phyloP scores from a whole-genome alignment of 2,113 vertebrate genomes.

The Indicator maculatus region DNA sequence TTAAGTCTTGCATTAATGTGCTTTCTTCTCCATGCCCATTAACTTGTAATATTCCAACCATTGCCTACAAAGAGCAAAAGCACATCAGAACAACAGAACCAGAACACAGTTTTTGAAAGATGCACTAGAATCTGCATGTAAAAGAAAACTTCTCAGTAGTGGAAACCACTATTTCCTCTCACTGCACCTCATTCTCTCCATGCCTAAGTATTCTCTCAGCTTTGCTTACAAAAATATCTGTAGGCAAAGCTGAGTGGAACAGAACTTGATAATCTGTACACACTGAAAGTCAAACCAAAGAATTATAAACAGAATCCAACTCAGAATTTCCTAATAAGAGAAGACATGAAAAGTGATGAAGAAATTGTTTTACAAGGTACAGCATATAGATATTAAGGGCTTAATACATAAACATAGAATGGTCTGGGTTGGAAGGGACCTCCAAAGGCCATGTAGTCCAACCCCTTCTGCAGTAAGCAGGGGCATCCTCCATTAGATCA shows the following conservation, averaged over 20 bases:
- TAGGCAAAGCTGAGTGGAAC: background rate
- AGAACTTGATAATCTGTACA: background rate
- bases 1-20: constrained; percentile 93
- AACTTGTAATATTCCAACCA: constrained; percentile 95
- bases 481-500: too few relatives aligned
- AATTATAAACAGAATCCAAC: background rate
- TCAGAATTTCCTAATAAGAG: background rate
- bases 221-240: background rate
- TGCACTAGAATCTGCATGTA: background rate
- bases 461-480: too few relatives aligned
- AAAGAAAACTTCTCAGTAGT: background rate
- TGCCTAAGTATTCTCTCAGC: background rate
- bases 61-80: constrained; percentile 82
- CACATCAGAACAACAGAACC: background rate
- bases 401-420: background rate
- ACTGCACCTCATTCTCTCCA: background rate
- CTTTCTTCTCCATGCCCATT: constrained; percentile 93
- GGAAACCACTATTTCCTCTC: background rate
- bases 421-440: too few relatives aligned
- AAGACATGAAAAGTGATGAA: background rate
- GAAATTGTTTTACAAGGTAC: background rate
- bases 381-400: background rate
- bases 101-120: background rate
- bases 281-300: background rate
- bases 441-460: too few relatives aligned